phyloP scores from a whole-genome alignment of 2,113 vertebrate genomes.

The Nerophis ophidion region DNA sequence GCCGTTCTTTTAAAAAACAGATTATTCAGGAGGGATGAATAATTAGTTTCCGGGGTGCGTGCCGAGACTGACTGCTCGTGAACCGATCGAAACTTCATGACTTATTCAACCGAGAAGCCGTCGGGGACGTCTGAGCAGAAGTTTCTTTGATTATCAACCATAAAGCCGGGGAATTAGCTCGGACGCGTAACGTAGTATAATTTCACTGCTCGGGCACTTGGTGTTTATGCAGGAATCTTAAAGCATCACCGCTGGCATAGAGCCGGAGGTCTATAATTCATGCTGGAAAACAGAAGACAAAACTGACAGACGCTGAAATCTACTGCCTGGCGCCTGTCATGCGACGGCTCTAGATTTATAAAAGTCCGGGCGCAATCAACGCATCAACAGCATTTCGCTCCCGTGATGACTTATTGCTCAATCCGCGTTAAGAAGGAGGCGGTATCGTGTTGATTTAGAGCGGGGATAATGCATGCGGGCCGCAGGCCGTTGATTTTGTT shows the following conservation, averaged over 20 bases:
- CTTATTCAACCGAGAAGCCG: background rate
- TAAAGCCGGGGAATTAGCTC: background rate
- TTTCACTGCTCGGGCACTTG: background rate
- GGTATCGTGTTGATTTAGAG: conserved; percentile 39
- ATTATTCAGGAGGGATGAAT: conserved; percentile 1
- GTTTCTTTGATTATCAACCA: background rate
- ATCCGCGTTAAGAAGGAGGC: conserved; percentile 12
- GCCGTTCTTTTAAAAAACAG: background rate
- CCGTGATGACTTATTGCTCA: conserved; percentile 37
- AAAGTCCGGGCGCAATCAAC: conserved; percentile 39
- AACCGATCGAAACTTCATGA: background rate
- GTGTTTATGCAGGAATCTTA: conserved; percentile 22
- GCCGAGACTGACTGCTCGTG: background rate
- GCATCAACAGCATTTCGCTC: conserved; percentile 37
- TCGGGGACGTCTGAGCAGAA: background rate
- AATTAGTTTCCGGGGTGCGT: background rate
- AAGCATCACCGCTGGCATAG: conserved; percentile 5
- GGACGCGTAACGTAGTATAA: background rate
- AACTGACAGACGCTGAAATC: conserved; percentile 37
- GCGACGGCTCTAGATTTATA: conserved; percentile 39
- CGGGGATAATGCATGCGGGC: conserved; percentile 25
- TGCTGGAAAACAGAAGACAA: conserved; percentile 17
- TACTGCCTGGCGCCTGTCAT: conserved; percentile 37
- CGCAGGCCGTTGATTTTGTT: conserved; percentile 6
- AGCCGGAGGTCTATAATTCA: conserved; percentile 27